phyloP scores from a whole-genome alignment of 1,140 invertebrate species.

The Brachionus calyciflorus region DNA sequence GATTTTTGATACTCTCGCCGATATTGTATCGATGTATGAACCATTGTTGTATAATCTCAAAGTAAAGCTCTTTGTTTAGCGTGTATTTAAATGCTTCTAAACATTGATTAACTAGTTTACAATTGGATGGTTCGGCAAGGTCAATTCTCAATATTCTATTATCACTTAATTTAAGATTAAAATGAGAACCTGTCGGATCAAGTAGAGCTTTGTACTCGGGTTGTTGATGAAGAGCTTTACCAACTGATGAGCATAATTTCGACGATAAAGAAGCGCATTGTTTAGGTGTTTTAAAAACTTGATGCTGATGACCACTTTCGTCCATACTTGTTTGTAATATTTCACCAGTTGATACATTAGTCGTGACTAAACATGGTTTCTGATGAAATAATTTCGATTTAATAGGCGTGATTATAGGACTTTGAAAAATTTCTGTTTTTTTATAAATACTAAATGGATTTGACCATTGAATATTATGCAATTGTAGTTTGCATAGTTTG shows the following conservation, averaged over 20 bases:
- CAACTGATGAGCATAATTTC: background rate
- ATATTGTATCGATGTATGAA: conserved; percentile 35
- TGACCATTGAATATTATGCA: conserved; percentile 35
- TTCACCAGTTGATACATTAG: background rate
- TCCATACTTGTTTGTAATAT: conserved; percentile 13
- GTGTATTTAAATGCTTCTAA: conserved; percentile 44
- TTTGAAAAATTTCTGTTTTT: conserved; percentile 27
- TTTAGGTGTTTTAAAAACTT: conserved; percentile 15
- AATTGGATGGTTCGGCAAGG: background rate
- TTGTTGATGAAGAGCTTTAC: conserved; percentile 17
- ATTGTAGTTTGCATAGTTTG: conserved; percentile 37
- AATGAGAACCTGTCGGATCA: conserved; percentile 22
- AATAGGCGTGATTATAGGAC: conserved; percentile 35
- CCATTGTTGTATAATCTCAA: conserved; percentile 43
- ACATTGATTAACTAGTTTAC: conserved; percentile 31
- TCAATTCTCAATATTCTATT: conserved; percentile 21
- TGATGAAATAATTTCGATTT: conserved; percentile 29
- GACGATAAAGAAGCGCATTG: background rate
- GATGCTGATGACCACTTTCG: background rate
- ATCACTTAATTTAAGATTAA: conserved; percentile 14
- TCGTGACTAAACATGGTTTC: background rate
- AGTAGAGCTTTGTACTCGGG: conserved; percentile 12
- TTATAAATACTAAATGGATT: background rate
- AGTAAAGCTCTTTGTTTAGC: conserved; percentile 20
- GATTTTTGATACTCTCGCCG: conserved; percentile 22